A percentile compares a stretch with the other conserved stretches of the same genome.
phyloP scores from a whole-genome alignment of 2,888 invertebrate species.

The Clistopyga incitator region DNA sequence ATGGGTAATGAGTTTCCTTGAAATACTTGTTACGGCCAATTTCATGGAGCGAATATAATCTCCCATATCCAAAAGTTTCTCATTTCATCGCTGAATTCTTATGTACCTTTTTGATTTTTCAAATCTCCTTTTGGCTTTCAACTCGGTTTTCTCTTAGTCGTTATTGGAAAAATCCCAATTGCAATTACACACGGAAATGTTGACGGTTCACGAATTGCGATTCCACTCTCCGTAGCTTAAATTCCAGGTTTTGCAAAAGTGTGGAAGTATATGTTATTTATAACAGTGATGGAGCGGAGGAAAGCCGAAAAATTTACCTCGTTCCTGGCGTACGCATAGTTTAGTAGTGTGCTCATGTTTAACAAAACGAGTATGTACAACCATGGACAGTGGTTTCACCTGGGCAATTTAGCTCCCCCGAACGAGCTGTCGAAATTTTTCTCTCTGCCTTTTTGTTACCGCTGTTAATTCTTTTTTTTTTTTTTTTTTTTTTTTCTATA shows the following conservation, averaged over 20 bases:
- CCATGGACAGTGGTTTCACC: constrained; percentile 10
- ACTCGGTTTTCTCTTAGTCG: too few species aligned
- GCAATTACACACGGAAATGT: neutral
- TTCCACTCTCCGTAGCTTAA: neutral
- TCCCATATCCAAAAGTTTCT: too few species aligned
- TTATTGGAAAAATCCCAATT: too few species aligned
- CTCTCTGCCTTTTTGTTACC: constrained; percentile 8
- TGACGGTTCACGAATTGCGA: neutral
- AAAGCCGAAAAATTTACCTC: neutral
- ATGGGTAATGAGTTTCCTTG: too few species aligned
- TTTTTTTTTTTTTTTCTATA: neutral
- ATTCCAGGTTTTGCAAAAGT: neutral
- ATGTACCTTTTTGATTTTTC: too few species aligned
- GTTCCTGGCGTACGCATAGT: neutral
- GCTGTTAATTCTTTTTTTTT: neutral
- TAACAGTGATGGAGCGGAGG: neutral
- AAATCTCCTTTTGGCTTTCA: too few species aligned
- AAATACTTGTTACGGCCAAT: too few species aligned
- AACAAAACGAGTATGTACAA: neutral
- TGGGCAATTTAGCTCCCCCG: neutral
- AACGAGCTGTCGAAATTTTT: constrained; percentile 1
- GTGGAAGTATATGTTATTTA: neutral
- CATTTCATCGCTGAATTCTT: too few species aligned
- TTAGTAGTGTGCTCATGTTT: neutral
- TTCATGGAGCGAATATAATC: too few species aligned